Evolutionary conservation across 2,113 vertebrate species (phyloP).

Genomic region (Alligator sinensis): DNA sequence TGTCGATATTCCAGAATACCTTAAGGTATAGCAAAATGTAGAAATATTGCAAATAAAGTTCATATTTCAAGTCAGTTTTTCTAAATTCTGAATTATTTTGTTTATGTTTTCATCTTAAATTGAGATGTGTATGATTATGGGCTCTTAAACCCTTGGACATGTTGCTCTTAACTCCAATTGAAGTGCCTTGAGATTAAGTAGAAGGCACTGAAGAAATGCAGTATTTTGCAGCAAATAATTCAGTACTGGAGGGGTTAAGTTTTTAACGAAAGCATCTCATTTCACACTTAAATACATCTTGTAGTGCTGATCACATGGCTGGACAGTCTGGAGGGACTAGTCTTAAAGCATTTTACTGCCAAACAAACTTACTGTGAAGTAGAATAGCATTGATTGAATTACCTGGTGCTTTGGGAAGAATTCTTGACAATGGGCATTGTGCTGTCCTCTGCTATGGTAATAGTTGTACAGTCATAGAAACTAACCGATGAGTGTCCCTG

Average conservation of each 20-base stretch:
- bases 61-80: constrained; percentile 4
- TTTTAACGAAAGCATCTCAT: neutral
- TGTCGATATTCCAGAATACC: neutral
- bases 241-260: neutral
- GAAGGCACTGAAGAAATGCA: constrained; percentile 44
- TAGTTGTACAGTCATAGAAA: constrained; percentile 55
- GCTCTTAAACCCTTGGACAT: constrained; percentile 10
- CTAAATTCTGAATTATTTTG: neutral
- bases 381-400: constrained; percentile 71
- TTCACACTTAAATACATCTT: constrained; percentile 20
- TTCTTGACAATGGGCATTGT: constrained; percentile 64
- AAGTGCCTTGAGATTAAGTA: constrained; percentile 47
- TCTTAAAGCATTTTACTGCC: constrained; percentile 62
- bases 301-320: constrained; percentile 49
- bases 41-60: constrained; percentile 6
- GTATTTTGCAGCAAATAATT: neutral
- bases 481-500: constrained; percentile 12
- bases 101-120: constrained; percentile 23
- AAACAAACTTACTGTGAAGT: constrained; percentile 69
- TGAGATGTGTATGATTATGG: constrained; percentile 35
- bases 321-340: constrained; percentile 47
- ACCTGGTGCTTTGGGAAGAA: constrained; percentile 67
- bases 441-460: constrained; percentile 57
- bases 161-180: constrained; percentile 21
- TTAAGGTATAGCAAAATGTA: constrained; percentile 8